Base-by-base conservation (phyloP, 2,888 invertebrate species). In the Stenotaenia linearis region DNA sequence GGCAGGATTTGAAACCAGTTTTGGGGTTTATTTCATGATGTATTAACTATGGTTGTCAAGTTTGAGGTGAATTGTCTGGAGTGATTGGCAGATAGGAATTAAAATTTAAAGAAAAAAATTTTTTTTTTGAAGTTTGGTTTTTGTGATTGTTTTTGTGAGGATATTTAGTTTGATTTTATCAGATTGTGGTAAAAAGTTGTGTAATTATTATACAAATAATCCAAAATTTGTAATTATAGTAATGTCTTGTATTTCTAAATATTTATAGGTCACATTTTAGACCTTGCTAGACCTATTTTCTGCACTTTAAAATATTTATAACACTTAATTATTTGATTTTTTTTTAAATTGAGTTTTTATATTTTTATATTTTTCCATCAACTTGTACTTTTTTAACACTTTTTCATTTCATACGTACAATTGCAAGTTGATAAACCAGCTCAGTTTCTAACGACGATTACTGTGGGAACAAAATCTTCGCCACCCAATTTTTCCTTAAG, bases 401-500 rank as follows among this genome's bases (percentile, higher is more conserved):
- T n/a, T n/a, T n/a, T n/a, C n/a, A 15, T 15, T 15, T 45, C n/a
- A 45, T 45, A 18, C 45, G 37, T 18, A n/a, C 45, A 18, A 5
- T 18, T 45, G 18, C 18, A 18, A 45, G 45, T 61, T 61, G 61
- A 61, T 61, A 61, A 61, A 61, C 61, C 61, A 61, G 61, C 61
- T 61, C 61, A 61, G 23, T 25, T 61, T 23, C 23, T 9, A 25
- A 61, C 3, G 21, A 23, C 23, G 25, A 61, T 7, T 61, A 61
- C 61, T 61, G 61, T 61, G 61, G 61, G 61, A 61, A 61, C 25
- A 23, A 61, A 61, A 61, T 25, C 61, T 61, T 25, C 61, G 23
- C 61, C 61, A 61, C 61, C 61, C 61, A 61, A 61, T 25, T 61
- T n/a, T 61, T 61, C 61, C 61, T 61, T 28, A 61, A 61, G 61